phyloP scores from a whole-genome alignment of 2,113 vertebrate genomes.

The Notothenia coriiceps region DNA sequence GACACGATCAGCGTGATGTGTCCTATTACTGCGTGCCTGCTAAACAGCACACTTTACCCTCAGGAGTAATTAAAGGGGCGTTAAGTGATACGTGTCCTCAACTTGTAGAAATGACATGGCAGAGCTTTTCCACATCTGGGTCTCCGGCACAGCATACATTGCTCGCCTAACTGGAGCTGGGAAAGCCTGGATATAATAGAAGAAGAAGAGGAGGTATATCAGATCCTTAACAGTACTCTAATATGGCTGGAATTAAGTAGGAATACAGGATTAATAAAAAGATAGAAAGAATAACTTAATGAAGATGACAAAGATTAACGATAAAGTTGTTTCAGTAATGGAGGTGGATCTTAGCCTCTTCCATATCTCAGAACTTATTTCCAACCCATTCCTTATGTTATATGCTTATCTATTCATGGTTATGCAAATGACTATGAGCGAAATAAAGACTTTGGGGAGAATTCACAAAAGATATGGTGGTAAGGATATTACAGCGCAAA shows the following conservation, averaged over 20 bases:
- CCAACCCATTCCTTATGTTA: neutral
- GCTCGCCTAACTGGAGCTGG: neutral
- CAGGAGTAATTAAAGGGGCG: constrained; percentile 35
- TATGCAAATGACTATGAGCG: constrained; percentile 22
- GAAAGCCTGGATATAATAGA: neutral
- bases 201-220: neutral
- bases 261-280: neutral
- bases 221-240: neutral
- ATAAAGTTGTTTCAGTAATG: neutral
- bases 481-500: neutral
- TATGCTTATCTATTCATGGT: neutral
- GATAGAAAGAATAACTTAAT: neutral
- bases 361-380: neutral
- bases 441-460: neutral
- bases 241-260: neutral
- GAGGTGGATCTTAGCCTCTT: neutral
- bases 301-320: constrained; percentile 16
- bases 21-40: constrained; percentile 24
- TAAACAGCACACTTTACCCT: constrained; percentile 37
- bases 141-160: neutral
- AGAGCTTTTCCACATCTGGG: constrained; percentile 9
- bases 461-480: neutral
- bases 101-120: constrained; percentile 40
- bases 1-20: constrained; percentile 8
- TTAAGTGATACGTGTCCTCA: constrained; percentile 48